Percentiles rank a stretch among this genome's conserved stretches.
These are phyloP conservation scores for Drosophila paramelanica DNA, from an alignment of 2,888 invertebrate genomes.

Conservation along the genomic window DNA sequence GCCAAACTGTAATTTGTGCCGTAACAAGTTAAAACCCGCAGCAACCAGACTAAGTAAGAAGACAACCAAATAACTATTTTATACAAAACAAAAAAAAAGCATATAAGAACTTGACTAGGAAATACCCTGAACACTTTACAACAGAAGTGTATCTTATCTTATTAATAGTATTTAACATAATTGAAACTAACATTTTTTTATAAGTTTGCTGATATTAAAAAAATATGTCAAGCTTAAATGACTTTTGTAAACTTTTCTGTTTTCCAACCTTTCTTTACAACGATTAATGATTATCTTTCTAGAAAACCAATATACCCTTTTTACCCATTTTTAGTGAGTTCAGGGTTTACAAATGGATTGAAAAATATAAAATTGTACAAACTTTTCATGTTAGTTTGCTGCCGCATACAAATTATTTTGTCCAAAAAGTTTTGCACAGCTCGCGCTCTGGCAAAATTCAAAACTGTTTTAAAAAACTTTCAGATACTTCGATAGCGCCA, in stretches of 20 bases:
- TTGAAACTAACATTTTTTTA: no score
- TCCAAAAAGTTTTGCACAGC: constrained; percentile 49
- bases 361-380: constrained; percentile 38
- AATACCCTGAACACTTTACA: neutral
- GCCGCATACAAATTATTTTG: constrained; percentile 78
- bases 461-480: constrained; percentile 67
- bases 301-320: neutral
- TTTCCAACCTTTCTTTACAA: no score
- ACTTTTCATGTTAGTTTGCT: constrained; percentile 65
- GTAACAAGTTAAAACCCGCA: constrained; percentile 59
- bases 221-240: no score
- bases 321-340: neutral
- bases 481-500: neutral
- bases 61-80: constrained; percentile 33
- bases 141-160: no score
- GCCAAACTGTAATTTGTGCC: constrained; percentile 44
- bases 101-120: no score
- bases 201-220: no score
- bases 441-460: constrained; percentile 19
- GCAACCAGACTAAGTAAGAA: constrained; percentile 33
- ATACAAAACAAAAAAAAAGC: constrained; percentile 5
- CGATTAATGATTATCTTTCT: no score
- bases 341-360: neutral
- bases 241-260: no score
- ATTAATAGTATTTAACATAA: no score